A percentile compares a stretch with the other conserved stretches of the same genome.
Evolutionary conservation across 2,113 vertebrate genomes (phyloP).

Genomic region (Oenanthe melanoleuca): DNA sequence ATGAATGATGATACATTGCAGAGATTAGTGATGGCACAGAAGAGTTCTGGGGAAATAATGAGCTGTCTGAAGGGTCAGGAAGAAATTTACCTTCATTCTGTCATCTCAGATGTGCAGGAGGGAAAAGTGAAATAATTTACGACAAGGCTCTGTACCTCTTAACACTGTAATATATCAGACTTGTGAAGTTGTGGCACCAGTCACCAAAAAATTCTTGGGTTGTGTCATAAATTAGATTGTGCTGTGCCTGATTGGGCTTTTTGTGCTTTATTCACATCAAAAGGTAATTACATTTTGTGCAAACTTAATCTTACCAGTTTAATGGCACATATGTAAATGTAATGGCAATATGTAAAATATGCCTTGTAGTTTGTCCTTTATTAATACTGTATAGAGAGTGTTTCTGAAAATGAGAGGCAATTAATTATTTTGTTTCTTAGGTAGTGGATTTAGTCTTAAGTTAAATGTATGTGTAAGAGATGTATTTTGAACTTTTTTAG

Average conservation of each 20-base stretch:
- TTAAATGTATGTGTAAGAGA: background rate
- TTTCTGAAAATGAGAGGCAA: background rate
- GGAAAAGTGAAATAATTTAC: constrained; percentile 35
- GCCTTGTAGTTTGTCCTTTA: constrained; percentile 62
- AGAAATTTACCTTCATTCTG: background rate
- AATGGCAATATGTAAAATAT: constrained; percentile 48
- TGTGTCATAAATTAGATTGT: constrained; percentile 45
- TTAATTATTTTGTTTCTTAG: constrained; percentile 37
- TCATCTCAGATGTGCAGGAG: background rate
- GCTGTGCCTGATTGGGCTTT: constrained; percentile 33
- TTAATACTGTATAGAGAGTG: background rate
- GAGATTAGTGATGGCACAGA: background rate
- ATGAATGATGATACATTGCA: background rate
- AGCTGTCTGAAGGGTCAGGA: constrained; percentile 29
- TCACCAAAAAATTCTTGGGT: constrained; percentile 37
- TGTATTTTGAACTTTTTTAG: background rate
- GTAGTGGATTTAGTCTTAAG: constrained; percentile 8
- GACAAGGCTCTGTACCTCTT: constrained; percentile 4
- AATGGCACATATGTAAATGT: constrained; percentile 12
- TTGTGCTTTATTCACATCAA: constrained; percentile 61
- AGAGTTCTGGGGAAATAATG: background rate
- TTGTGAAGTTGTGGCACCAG: constrained; percentile 55
- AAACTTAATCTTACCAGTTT: constrained; percentile 64
- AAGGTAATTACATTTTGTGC: constrained; percentile 44
- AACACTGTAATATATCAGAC: constrained; percentile 28